Evolutionary conservation across 2,888 invertebrate genomes (phyloP).

Genomic region (Noctua janthina): DNA sequence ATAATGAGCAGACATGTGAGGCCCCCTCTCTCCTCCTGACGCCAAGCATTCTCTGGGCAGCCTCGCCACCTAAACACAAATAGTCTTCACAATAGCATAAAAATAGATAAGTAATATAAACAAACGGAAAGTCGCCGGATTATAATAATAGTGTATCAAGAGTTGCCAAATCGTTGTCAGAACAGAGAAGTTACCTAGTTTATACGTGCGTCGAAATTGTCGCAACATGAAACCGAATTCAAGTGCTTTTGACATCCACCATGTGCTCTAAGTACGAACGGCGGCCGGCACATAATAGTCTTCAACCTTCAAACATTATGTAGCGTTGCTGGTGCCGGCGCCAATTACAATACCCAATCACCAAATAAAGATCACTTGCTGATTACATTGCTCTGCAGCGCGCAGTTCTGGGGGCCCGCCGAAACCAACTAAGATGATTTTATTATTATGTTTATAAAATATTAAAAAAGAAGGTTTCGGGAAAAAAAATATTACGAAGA

Average conservation of each 20-base stretch:
- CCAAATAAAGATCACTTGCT: too few relatives aligned
- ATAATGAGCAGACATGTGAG: neutral
- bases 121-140: conserved; percentile 46
- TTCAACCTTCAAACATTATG: neutral
- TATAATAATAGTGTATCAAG: conserved; percentile 61
- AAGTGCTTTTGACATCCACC: neutral
- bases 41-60: conserved; percentile 2
- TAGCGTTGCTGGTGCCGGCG: neutral
- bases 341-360: too few relatives aligned
- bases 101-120: conserved; percentile 57
- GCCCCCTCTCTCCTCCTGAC: too few relatives aligned
- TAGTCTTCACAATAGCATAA: conserved; percentile 39
- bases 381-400: too few relatives aligned
- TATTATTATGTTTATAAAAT: neutral
- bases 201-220: conserved; percentile 1
- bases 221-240: conserved; percentile 5
- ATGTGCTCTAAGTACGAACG: neutral
- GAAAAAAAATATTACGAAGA: too few relatives aligned
- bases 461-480: too few relatives aligned
- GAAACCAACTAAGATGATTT: neutral
- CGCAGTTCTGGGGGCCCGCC: neutral
- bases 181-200: conserved; percentile 17
- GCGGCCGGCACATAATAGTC: neutral
- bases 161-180: conserved; percentile 59
- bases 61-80: conserved; percentile 32